Evolutionary conservation across 2,797 vertebrate species (phyloP), one percentile per base, ranked within the genome.

Genomic region (Clamator glandarius): DNA sequence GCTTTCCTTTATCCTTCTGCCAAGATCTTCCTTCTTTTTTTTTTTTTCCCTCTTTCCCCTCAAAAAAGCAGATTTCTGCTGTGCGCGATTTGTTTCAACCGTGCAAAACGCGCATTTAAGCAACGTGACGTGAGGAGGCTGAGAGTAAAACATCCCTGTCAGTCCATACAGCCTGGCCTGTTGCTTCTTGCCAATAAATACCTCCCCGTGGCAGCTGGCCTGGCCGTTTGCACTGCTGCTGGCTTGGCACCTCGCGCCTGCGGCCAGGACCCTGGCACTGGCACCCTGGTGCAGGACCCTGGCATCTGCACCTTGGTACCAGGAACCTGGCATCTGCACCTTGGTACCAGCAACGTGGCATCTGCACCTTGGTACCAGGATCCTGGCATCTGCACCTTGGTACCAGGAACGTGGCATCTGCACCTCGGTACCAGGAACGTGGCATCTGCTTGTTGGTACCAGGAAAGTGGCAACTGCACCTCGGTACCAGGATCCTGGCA

Each of bases 1-100:
- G 77, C 77, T 73, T 92, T 51, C 80, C 95, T 95, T 89, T 93
- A 82, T 89, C 87, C 58, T 59, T 55, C 66, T 93, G 94, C 95
- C 96, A 95, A 87, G n/a, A 72, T 89, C 55, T 75, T 77, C 24
- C 31, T 61, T 39, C 33, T 55, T 29, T 21, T 12, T 25, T 14
- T 3, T 13, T 61, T 39, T 31, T 57, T 29, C 24, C 12, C 25
- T 17, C 8, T 9, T 4, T 11, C 11, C 39, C 12, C 5, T 3
- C 0, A 66, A 57, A 36, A 42, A 3, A 3, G 6, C 9, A 9
- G 13, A 69, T 92, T 95, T 94, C 70, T 33, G 5, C 84, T 67
- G 59, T 33, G 84, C 41, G 21, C 3, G 0, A 33, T 87, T 73
- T 50, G 57, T 77, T 91, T 91, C 39, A 83, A 90, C 68, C 84